Percentiles rank a stretch among this genome's conserved stretches.
Evolutionary conservation across 2,113 vertebrate genomes (phyloP).

Genomic region (Psophia crepitans): DNA sequence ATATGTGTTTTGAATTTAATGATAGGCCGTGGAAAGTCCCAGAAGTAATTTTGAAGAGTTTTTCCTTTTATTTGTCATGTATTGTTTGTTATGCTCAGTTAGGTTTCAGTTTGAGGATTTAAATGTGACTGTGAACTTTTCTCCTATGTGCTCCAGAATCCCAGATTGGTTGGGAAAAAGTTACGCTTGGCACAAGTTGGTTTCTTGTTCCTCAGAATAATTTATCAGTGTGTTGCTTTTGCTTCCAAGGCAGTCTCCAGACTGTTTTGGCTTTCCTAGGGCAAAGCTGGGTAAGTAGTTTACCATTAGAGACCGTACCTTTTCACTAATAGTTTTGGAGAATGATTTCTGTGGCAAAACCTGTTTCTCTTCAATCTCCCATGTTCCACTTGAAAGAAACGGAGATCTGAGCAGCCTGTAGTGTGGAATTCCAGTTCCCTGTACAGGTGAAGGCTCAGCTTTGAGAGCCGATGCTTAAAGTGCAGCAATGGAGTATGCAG

Average conservation of each 20-base stretch:
- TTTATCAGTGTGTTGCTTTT: not conserved
- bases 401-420: not conserved
- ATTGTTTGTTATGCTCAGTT: not conserved
- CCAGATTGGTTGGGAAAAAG: not conserved
- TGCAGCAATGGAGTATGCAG: not conserved
- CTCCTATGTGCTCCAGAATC: not conserved
- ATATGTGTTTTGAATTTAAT: slow-evolving; percentile 12
- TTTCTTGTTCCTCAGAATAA: not conserved
- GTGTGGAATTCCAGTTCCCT: not conserved
- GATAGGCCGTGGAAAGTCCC: not conserved
- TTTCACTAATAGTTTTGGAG: not conserved
- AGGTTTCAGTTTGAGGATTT: not conserved
- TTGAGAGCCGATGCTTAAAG: not conserved
- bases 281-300: not conserved
- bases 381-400: not conserved
- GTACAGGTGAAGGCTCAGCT: not conserved
- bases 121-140: not conserved
- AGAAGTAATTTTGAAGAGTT: not conserved
- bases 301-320: not conserved
- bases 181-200: not conserved
- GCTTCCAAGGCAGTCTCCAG: not conserved
- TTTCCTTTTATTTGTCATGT: not conserved
- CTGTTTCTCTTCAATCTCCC: not conserved
- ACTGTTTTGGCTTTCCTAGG: not conserved
- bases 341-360: not conserved